Base-by-base conservation (phyloP, 2,888 invertebrate species). In the Pelosia muscerda region DNA sequence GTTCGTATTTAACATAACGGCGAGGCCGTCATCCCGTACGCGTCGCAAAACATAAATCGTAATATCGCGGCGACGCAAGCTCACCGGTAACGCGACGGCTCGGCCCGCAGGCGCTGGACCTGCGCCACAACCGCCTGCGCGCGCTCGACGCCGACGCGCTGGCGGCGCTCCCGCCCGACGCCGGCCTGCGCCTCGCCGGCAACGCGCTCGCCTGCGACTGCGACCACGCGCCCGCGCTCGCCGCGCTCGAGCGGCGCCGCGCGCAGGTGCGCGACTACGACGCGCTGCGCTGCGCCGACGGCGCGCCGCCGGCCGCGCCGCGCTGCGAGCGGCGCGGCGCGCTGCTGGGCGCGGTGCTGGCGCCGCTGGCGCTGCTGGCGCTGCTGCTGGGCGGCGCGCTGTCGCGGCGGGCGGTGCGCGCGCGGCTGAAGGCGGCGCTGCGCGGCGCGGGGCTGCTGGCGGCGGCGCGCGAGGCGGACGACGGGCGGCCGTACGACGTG, bases 401-500 rank as follows among this genome's bases (percentile, higher is more conserved):
- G n/a, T 65, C 69, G 73, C 73, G 74, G 22, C 67, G 74, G 72
- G 53, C 65, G 58, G 58, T 61, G 71, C 81, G 76, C 57, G 28
- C 22, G 53, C 62, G 62, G 4, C 28, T 62, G 31, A 62, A 62
- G 62, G 72, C 42, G 62, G 69, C 64, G 72, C 83, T 80, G 65
- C 74, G 63, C 65, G 73, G 62, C 34, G 71, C 42, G 65, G 72
- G 64, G 66, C 81, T 80, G 64, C 72, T 69, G 81, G 73, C 69
- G 71, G 74, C 69, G 59, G 74, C 66, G 53, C 68, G 5, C 38
- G 31, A 55, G 61, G 78, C 72, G 77, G 75, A 79, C 80, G 82
- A 69, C 53, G 76, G 26, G 56, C 74, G 79, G 8, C 81, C 68
- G 34, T 98, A 96, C 88, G 98, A 98, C 88, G 98, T 97, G 0